Percentiles rank a stretch among this genome's conserved stretches.
phyloP scores from a whole-genome alignment of 2,888 invertebrate species.

The Aromia moschata region DNA sequence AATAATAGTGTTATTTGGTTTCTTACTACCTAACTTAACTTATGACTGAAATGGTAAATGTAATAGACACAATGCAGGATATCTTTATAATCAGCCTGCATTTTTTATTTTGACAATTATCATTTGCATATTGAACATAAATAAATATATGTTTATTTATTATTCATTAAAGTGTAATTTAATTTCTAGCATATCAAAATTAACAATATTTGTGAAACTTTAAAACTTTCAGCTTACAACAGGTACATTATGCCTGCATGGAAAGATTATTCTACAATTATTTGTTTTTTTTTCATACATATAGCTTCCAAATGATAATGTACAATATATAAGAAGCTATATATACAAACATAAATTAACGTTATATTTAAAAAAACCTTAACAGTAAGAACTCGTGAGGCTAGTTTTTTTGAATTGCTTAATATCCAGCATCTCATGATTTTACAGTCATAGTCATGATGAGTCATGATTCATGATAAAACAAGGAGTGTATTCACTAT shows the following conservation, averaged over 20 bases:
- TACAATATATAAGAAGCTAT: conserved; percentile 18
- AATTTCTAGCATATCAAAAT: too few relatives aligned
- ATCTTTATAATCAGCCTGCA: background rate
- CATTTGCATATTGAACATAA: background rate
- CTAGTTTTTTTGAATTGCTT: too few relatives aligned
- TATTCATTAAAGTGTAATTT: too few relatives aligned
- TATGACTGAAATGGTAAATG: conserved; percentile 14
- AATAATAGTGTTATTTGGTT: conserved; percentile 32
- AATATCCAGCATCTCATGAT: too few relatives aligned
- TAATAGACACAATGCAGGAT: conserved; percentile 7
- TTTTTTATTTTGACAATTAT: background rate
- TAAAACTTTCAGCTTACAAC: too few relatives aligned
- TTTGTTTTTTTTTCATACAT: conserved; percentile 20
- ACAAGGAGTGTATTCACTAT: too few relatives aligned
- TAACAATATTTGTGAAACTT: too few relatives aligned
- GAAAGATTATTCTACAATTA: conserved; percentile 23
- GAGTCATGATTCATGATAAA: too few relatives aligned
- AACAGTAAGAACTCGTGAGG: too few relatives aligned
- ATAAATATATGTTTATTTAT: too few relatives aligned
- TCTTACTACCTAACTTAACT: conserved; percentile 19
- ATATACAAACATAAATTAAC: conserved; percentile 30
- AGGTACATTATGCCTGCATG: conserved; percentile 17
- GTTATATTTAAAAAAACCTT: background rate
- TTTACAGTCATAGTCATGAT: too few relatives aligned
- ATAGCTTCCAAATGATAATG: conserved; percentile 17